These are phyloP conservation scores for Stegostoma tigrinum DNA, from an alignment of 2,113 vertebrate species.

Conservation along the genomic window DNA sequence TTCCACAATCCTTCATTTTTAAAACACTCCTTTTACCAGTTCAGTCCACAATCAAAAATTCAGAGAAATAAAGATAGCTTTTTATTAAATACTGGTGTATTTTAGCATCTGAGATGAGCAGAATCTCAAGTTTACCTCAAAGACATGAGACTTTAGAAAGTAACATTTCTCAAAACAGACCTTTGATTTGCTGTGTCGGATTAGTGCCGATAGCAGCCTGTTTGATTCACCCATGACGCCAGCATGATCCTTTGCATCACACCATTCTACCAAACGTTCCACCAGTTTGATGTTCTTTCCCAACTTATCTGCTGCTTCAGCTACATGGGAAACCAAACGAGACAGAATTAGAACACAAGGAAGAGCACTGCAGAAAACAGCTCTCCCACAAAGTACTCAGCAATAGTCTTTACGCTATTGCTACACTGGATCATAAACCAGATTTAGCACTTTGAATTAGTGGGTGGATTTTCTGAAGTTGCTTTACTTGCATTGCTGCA, in stretches of 20 bases:
- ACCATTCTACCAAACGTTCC: constrained; percentile 93
- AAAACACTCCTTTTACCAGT: too few relatives aligned
- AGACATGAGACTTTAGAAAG: background rate
- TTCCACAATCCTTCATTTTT: too few relatives aligned
- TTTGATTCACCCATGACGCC: constrained; percentile 98
- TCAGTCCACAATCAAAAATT: too few relatives aligned
- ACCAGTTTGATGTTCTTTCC: constrained; percentile 84
- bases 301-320: constrained; percentile 89
- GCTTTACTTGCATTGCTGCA: background rate
- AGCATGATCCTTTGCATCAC: constrained; percentile 94
- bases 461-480: background rate
- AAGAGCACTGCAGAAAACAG: background rate
- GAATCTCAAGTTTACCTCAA: background rate
- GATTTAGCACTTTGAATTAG: background rate
- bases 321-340: constrained; percentile 52
- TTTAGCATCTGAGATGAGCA: background rate
- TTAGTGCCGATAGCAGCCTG: constrained; percentile 88
- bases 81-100: background rate
- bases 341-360: background rate
- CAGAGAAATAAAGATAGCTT: too few relatives aligned
- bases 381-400: background rate
- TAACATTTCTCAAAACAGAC: constrained; percentile 53
- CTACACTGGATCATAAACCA: background rate
- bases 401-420: background rate
- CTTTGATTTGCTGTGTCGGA: constrained; percentile 97